Evolutionary conservation across 2,113 vertebrate genomes (phyloP), one percentile per base, ranked within the genome.

Genomic region (Recurvirostra avosetta): DNA sequence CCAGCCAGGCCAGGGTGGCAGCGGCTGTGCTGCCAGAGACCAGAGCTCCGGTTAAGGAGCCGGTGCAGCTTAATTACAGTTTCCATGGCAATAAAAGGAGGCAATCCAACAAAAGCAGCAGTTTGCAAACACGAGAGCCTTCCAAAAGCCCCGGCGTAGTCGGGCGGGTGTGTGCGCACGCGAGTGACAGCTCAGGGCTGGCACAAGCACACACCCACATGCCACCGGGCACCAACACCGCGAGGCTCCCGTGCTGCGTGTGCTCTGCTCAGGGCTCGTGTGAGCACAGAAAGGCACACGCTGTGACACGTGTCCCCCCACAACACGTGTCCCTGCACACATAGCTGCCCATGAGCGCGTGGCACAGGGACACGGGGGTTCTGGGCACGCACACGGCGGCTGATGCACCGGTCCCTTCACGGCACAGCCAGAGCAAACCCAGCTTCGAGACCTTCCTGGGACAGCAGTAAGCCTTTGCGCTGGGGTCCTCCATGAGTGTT

Each of bases 1-100:
- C 73, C 7, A 1, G 49, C 53, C 66, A 49, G 49, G 38, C 72
- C 38, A 62, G 76, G 40, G 62, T 47, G 61, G 38, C 79, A 63
- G 63, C 3, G 1, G 14, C 77, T 52, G 55, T 29, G 43, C 70
- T 38, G 8, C 50, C 70, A 56, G 41, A 41, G 81, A 11, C 2
- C 1, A 4, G 5, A 1, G 45, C 61, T 55, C 67, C 0, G 4
- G n/a, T n/a, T 55, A 74, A n/a, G 65, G 81, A 89, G 71, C 56
- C 4, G 0, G 5, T 4, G 73, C 66, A 41, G 82, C 59, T 95
- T 92, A 90, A 96, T 97, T 95, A 92, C 82, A 66, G 97, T 97
- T 97, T 97, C 96, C 96, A 97, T 97, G 88, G 95, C 92, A 92
- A 96, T 97, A 74, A 52, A 29, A 75, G 72, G 87, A 82, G 56